Evolutionary conservation across 2,888 invertebrate genomes (phyloP).

Genomic region (Cabera pusaria): DNA sequence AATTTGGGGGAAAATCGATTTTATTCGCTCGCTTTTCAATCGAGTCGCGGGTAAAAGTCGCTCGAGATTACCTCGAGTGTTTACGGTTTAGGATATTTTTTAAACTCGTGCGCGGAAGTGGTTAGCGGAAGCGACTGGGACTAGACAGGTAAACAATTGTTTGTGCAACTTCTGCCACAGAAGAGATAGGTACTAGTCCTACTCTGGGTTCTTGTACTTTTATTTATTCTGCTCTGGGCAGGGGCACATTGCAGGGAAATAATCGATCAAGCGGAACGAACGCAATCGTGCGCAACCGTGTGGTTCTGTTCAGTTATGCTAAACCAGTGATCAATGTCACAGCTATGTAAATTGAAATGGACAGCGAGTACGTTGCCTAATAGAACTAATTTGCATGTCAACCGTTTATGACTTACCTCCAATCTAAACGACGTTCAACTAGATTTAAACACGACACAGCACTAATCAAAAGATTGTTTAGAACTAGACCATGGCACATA

Average conservation of each 20-base stretch:
- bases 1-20: slow-evolving; percentile 83
- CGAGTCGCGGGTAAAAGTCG: slow-evolving; percentile 71
- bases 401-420: slow-evolving; percentile 24
- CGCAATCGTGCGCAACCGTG: slow-evolving; percentile 4
- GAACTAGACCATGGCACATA: slow-evolving; percentile 36
- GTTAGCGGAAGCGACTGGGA: slow-evolving; percentile 61
- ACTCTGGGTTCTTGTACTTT: no score
- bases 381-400: slow-evolving; percentile 18
- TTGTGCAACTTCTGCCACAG: neutral
- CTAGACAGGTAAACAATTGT: slow-evolving; percentile 36
- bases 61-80: slow-evolving; percentile 48
- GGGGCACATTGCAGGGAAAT: slow-evolving; percentile 2
- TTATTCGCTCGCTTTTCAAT: slow-evolving; percentile 79
- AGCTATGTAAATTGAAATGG: neutral
- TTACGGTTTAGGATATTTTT: slow-evolving; percentile 46
- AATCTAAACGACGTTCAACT: slow-evolving; percentile 18
- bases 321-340: slow-evolving; percentile 5
- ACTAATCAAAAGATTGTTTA: slow-evolving; percentile 36
- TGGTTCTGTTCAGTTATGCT: no score
- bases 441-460: slow-evolving; percentile 28
- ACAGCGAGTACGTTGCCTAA: neutral
- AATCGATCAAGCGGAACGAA: neutral
- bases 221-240: no score
- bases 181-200: no score
- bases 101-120: slow-evolving; percentile 64